These are phyloP conservation scores for Leucophenga maculata DNA, from an alignment of 2,888 invertebrate species.

Conservation along the genomic window DNA sequence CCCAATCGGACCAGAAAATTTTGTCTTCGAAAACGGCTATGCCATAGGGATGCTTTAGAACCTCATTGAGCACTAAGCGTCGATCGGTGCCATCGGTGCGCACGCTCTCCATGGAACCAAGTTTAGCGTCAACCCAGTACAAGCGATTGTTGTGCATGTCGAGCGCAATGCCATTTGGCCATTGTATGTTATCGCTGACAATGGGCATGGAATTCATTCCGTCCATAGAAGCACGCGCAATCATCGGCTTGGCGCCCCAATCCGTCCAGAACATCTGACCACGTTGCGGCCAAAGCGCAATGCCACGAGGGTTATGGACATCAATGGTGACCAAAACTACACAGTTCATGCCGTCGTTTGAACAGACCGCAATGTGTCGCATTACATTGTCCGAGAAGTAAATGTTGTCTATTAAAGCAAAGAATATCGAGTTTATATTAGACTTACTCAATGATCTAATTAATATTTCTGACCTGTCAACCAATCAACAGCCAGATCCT, in stretches of 20 bases:
- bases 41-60: slow-evolving; percentile 85
- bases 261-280: slow-evolving; percentile 95
- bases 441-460: background rate
- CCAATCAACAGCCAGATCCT: slow-evolving; percentile 85
- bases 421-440: too few species aligned
- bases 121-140: slow-evolving; percentile 90
- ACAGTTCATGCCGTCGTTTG: slow-evolving; percentile 79
- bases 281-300: slow-evolving; percentile 79
- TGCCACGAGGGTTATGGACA: slow-evolving; percentile 79
- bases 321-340: slow-evolving; percentile 77
- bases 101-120: slow-evolving; percentile 78
- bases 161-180: slow-evolving; percentile 90
- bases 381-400: slow-evolving; percentile 85
- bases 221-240: slow-evolving; percentile 89
- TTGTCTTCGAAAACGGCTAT: slow-evolving; percentile 89
- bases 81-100: slow-evolving; percentile 79
- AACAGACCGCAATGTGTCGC: slow-evolving; percentile 83
- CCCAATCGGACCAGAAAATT: slow-evolving; percentile 93
- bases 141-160: slow-evolving; percentile 85
- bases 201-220: slow-evolving; percentile 78
- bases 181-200: slow-evolving; percentile 78
- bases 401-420: slow-evolving; percentile 78
- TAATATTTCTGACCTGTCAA: slow-evolving; percentile 74
- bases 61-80: slow-evolving; percentile 76
- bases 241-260: slow-evolving; percentile 83